Conservation (phyloP, 2,113 vertebrate genomes). For the Mystacornis crossleyi region DNA sequence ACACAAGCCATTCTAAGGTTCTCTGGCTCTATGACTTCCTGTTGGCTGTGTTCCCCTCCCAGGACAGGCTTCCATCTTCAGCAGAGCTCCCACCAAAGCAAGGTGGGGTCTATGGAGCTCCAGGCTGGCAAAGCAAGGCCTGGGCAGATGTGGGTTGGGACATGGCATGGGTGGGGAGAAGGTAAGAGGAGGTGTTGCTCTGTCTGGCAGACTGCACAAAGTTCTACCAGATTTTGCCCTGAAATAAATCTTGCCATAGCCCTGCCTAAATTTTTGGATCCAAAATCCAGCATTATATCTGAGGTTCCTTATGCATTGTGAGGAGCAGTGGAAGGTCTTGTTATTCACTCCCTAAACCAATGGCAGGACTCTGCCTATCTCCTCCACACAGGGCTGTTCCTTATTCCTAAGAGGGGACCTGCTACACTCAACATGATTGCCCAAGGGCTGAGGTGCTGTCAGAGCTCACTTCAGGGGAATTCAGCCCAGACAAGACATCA, state of each 20-base stretch:
- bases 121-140: neutral
- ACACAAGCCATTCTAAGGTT: neutral
- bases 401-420: neutral
- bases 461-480: neutral
- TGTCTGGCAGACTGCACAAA: neutral
- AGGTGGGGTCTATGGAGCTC: neutral
- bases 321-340: neutral
- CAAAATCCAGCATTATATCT: neutral
- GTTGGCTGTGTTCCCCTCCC: neutral
- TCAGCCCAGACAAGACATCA: neutral
- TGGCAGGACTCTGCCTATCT: neutral
- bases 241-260: neutral
- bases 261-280: neutral
- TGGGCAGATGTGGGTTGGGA: neutral
- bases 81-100: neutral
- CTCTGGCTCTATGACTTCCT: accelerated
- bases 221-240: neutral
- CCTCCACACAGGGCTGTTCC: accelerated
- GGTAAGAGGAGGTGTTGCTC: neutral
- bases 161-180: neutral
- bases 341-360: neutral
- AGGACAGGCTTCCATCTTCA: neutral
- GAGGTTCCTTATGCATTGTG: accelerated
- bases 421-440: neutral
- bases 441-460: accelerated